Base-by-base conservation (phyloP, 2,113 vertebrate genomes). In the Meleagris gallopavo region DNA sequence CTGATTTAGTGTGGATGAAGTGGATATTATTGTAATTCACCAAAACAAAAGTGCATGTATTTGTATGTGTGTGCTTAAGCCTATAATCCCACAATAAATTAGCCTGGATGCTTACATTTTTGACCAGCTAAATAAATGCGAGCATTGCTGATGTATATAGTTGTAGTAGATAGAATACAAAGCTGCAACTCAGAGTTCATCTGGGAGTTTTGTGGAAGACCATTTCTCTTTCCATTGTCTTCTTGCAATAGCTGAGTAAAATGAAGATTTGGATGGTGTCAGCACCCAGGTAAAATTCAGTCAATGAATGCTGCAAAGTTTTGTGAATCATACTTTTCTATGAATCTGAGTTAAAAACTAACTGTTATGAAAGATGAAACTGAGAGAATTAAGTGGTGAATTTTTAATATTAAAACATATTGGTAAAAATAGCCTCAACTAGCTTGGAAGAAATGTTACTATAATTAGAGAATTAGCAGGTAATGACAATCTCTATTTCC, bases 1-100 rank as follows among this genome's bases (percentile, higher is more conserved):
- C 69, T 38, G 17, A 10, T 84, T 87, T 58, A 3, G 45, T 40
- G 10, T 24, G 45, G 7, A 21, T 79, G 29, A 86, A 70, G 32
- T 8, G 2, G 17, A 3, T 73, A 36, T 32, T 16, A 3, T 25
- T 27, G 11, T 34, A 48, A 85, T 70, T 61, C 70, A 62, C 45
- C 0, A 0, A 86, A 92, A 38, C 43, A 88, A 34, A 64, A 70
- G 24, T 10, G 19, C 41, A 16, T 34, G 20, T 25, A 65, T 79
- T 90, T 73, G n/a, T 69, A 61, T 38, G 41, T 48, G 86, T 38
- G 54, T 41, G 48, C 55, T 82, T 62, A 73, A 87, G 19, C 9
- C 60, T 32, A 45, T 83, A 85, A 89, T 89, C 67, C 75, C 82
- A 50, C 87, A 85, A 83, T 32, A 94, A 83, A 83, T 77, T 89